Conservation (phyloP, 2,888 invertebrate species). For the Coenonympha glycerion region DNA sequence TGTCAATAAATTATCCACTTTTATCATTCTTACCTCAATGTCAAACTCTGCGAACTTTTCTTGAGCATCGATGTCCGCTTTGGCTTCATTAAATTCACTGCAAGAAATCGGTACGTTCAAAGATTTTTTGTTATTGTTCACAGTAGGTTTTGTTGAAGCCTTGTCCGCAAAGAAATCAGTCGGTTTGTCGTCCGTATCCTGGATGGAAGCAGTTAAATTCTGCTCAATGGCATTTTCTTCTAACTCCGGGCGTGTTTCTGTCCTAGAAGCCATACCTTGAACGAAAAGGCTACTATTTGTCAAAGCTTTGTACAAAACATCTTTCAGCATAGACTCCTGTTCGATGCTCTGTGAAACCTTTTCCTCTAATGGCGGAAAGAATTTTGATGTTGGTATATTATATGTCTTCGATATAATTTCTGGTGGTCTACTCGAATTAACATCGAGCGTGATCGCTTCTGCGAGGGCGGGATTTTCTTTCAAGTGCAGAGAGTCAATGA, state of each 20-base stretch:
- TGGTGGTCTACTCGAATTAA: not conserved
- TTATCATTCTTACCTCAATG: slow-evolving; percentile 55
- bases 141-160: slow-evolving; percentile 24
- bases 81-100: slow-evolving; percentile 33
- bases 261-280: slow-evolving; percentile 36
- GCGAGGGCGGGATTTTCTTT: slow-evolving; percentile 8
- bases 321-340: slow-evolving; percentile 30
- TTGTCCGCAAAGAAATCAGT: slow-evolving; percentile 49
- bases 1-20: no score
- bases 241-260: slow-evolving; percentile 12
- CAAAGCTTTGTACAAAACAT: slow-evolving; percentile 37
- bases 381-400: slow-evolving; percentile 42
- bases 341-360: slow-evolving; percentile 35
- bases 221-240: slow-evolving; percentile 21
- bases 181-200: slow-evolving; percentile 38
- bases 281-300: slow-evolving; percentile 31
- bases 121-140: slow-evolving; percentile 40
- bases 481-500: slow-evolving; percentile 25
- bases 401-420: slow-evolving; percentile 28
- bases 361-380: slow-evolving; percentile 45
- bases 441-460: not conserved
- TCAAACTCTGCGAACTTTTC: slow-evolving; percentile 47
- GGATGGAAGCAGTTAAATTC: slow-evolving; percentile 13
- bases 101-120: slow-evolving; percentile 39
- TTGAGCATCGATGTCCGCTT: slow-evolving; percentile 51